phyloP scores from a whole-genome alignment of 2,113 vertebrate genomes.

The Synchiropus splendidus region DNA sequence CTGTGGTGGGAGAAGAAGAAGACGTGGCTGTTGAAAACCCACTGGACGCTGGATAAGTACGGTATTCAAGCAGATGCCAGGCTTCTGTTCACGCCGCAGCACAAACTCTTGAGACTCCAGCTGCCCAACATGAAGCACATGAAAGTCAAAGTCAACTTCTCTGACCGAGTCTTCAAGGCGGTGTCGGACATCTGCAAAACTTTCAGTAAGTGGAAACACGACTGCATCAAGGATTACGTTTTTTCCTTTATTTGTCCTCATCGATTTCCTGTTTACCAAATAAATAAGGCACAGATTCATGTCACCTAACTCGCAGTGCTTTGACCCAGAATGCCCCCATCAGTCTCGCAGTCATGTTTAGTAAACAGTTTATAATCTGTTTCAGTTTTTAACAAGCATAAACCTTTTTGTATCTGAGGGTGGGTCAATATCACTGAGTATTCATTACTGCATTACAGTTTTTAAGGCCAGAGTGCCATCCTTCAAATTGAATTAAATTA shows the following conservation, averaged over 20 bases:
- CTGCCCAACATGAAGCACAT: constrained; percentile 99
- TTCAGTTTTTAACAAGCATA: not conserved
- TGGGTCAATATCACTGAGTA: too few species aligned
- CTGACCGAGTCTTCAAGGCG: constrained; percentile 95
- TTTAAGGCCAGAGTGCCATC: too few species aligned
- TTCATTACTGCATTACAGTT: too few species aligned
- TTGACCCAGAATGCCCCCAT: too few species aligned
- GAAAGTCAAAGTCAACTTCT: constrained; percentile 99
- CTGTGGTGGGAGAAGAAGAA: constrained; percentile 99
- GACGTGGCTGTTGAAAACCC: constrained; percentile 96
- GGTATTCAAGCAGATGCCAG: constrained; percentile 94
- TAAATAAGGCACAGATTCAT: constrained; percentile 11
- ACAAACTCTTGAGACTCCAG: constrained; percentile 93
- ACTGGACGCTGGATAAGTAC: constrained; percentile 98
- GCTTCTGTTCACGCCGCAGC: constrained; percentile 95
- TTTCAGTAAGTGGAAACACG: constrained; percentile 83
- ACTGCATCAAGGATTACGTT: not conserved
- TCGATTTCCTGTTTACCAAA: constrained; percentile 47
- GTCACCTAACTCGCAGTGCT: constrained; percentile 9
- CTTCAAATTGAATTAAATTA: too few species aligned
- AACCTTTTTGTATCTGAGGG: too few species aligned
- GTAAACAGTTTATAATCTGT: constrained; percentile 47
- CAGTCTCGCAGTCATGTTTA: constrained; percentile 51
- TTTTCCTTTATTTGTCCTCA: constrained; percentile 24
- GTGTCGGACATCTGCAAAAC: constrained; percentile 99